A percentile compares a stretch with the other conserved stretches of the same genome.
Conservation (phyloP, 2,797 vertebrate genomes). For the Peromyscus attwateri region DNA sequence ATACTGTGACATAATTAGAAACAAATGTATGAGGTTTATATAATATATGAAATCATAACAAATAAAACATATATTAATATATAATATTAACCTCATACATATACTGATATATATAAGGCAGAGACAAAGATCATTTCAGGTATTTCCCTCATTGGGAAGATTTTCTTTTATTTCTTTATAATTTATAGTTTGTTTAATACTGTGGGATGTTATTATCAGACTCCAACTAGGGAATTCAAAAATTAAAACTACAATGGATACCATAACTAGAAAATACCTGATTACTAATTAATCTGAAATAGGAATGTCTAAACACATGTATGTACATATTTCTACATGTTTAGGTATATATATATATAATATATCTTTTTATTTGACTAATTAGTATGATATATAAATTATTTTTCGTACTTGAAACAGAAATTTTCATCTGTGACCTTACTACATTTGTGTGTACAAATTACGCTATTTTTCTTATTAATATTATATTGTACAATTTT, state of each 20-base stretch:
- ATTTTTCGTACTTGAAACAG: constrained; percentile 59
- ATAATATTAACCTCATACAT: not conserved
- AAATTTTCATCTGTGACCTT: constrained; percentile 40
- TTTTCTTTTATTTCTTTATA: constrained; percentile 84
- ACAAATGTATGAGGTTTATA: constrained; percentile 68
- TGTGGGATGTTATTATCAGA: constrained; percentile 42
- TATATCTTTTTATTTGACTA: constrained; percentile 49
- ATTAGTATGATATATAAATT: constrained; percentile 61
- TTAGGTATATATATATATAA: not conserved
- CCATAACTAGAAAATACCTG: constrained; percentile 46
- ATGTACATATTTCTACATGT: not conserved
- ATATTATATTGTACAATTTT: constrained; percentile 57
- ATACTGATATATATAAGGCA: constrained; percentile 62
- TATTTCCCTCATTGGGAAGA: constrained; percentile 85
- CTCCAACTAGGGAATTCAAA: constrained; percentile 57
- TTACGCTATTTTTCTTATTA: constrained; percentile 48
- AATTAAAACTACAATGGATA: constrained; percentile 15
- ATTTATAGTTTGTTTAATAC: constrained; percentile 73
- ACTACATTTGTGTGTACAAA: not conserved
- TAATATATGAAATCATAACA: not conserved
- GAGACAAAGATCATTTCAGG: constrained; percentile 84
- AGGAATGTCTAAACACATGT: constrained; percentile 43
- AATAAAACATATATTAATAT: not conserved
- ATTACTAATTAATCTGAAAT: constrained; percentile 36
- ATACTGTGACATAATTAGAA: constrained; percentile 63